Conservation (phyloP, 1,140 invertebrate species). For the Pogonomyrmex californicus region DNA sequence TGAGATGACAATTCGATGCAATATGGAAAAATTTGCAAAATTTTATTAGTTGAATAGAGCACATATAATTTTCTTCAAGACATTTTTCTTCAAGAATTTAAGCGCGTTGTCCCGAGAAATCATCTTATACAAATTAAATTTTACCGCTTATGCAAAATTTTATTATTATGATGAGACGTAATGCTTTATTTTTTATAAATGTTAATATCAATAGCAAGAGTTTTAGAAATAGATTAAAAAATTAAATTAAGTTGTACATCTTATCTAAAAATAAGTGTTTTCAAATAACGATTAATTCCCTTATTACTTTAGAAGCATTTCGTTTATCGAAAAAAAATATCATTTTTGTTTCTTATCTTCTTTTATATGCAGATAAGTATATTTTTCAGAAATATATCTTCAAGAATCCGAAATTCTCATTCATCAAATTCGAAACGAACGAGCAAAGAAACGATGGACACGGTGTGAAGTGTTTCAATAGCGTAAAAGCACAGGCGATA, state of each 20-base stretch:
- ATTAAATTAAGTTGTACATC: background rate
- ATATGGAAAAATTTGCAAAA: slow-evolving; percentile 77
- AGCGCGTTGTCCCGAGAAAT: background rate
- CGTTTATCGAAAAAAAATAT: background rate
- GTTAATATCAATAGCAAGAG: background rate
- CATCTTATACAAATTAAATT: background rate
- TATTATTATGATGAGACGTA: background rate
- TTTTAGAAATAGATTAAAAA: background rate
- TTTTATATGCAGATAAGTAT: background rate
- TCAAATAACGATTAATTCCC: slow-evolving; percentile 3
- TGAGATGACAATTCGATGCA: slow-evolving; percentile 67
- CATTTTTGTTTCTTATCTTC: background rate
- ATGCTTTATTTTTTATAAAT: background rate
- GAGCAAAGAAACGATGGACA: background rate
- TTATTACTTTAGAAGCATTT: background rate
- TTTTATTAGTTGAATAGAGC: slow-evolving; percentile 74
- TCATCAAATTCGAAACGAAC: background rate
- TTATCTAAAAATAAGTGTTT: background rate
- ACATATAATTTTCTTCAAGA: slow-evolving; percentile 6
- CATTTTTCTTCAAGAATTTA: background rate
- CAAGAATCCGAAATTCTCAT: background rate
- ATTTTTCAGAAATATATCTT: background rate
- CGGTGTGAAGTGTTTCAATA: background rate
- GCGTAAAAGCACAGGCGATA: background rate
- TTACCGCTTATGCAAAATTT: background rate